Evolutionary conservation across 2,797 vertebrate species (phyloP).

Genomic region (Anas bahamensis): DNA sequence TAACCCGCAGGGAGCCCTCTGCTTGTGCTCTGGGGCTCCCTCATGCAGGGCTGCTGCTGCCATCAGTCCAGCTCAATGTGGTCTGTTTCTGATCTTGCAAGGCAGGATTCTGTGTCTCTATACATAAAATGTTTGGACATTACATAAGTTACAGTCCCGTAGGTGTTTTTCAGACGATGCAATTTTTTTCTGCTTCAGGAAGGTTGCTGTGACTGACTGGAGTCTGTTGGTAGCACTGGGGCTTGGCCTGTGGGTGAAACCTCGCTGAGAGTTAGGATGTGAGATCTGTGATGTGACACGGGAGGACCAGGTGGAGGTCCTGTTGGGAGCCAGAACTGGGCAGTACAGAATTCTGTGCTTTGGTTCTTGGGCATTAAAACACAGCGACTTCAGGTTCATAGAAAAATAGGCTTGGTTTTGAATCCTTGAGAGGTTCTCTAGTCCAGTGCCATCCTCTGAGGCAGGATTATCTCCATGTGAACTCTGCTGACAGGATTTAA

Average conservation of each 20-base stretch:
- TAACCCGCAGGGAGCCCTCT: fast-evolving
- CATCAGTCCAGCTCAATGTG: fast-evolving
- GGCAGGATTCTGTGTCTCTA: background rate
- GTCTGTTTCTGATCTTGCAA: background rate
- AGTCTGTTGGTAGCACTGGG: background rate
- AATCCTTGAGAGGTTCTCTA: background rate
- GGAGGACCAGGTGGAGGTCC: background rate
- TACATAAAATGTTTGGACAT: fast-evolving
- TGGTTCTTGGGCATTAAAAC: background rate
- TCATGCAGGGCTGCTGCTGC: background rate
- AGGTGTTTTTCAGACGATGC: background rate
- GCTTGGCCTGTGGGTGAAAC: background rate
- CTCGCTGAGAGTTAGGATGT: background rate
- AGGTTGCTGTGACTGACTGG: background rate
- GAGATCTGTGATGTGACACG: background rate
- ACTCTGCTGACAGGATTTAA: background rate
- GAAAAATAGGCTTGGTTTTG: background rate
- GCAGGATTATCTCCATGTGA: background rate
- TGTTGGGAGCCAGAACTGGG: background rate
- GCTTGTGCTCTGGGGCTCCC: background rate
- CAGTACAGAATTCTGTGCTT: background rate
- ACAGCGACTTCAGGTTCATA: background rate
- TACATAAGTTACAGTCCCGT: fast-evolving
- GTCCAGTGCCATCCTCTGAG: background rate
- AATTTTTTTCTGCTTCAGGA: background rate